Evolutionary conservation across 2,888 invertebrate genomes (phyloP).

Genomic region (Cantharis rufa): DNA sequence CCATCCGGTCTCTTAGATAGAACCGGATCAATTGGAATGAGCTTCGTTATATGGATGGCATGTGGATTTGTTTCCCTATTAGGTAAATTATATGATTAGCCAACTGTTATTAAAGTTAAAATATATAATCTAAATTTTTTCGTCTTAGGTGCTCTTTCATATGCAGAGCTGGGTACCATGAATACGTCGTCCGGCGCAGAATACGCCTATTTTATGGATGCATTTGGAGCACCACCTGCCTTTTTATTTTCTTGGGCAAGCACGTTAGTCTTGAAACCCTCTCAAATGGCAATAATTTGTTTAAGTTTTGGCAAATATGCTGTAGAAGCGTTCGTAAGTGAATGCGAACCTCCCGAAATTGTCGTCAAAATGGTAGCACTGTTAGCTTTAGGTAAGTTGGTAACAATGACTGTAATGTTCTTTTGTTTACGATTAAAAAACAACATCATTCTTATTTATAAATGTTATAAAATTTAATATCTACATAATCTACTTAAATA

Average conservation of each 20-base stretch:
- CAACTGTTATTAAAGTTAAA: neutral
- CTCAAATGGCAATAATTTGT: conserved; percentile 93
- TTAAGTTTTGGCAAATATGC: conserved; percentile 92
- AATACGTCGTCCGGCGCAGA: conserved; percentile 94
- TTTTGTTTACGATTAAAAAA: neutral
- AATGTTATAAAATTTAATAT: neutral
- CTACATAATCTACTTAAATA: neutral
- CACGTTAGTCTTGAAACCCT: conserved; percentile 88
- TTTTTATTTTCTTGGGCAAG: conserved; percentile 95
- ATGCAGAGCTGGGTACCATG: conserved; percentile 94
- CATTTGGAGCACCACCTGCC: conserved; percentile 88
- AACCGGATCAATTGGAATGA: conserved; percentile 92
- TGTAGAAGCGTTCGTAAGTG: conserved; percentile 85
- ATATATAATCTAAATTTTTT: neutral
- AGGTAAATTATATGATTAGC: conserved; percentile 64
- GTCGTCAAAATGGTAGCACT: conserved; percentile 88
- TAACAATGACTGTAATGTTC: neutral
- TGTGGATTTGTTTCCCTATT: conserved; percentile 90
- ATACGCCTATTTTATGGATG: conserved; percentile 95
- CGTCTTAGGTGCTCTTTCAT: conserved; percentile 82
- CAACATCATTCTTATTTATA: neutral
- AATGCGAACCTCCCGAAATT: conserved; percentile 81
- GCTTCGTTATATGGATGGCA: conserved; percentile 92
- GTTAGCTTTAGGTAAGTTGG: conserved; percentile 76
- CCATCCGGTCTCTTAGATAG: conserved; percentile 91